Base-by-base conservation (phyloP, 2,797 vertebrate species). In the Alcedo quadribrachys region DNA sequence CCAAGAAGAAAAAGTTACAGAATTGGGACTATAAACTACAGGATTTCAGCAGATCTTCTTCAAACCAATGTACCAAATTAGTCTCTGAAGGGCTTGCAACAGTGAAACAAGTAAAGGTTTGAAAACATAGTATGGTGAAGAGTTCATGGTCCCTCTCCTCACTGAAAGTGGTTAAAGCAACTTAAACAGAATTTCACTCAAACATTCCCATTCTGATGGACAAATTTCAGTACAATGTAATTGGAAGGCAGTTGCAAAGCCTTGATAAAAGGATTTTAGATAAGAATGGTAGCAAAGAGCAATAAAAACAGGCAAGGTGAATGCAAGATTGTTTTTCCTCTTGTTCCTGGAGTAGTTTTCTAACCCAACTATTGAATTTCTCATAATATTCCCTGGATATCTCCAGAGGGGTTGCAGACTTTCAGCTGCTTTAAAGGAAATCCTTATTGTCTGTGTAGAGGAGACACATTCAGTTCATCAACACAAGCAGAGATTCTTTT, bases 111-210 rank as follows among this genome's bases (percentile, higher is more conserved):
- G 32, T 8, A 55, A 25, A 87, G 18, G 28, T 74, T 69, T 92
- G 83, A 68, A 90, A 95, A 53, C 6, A 43, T 48, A 22, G 40
- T 40, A 42, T 74, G 60, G 40, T 76, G 81, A 82, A 73, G 6
- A 61, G 55, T 73, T 82, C 33, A 58, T 69, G 90, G 43, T 28
- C 76, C 33, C 20, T 80, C 21, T 92, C 61, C 84, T 33, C 62
- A 51, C 15, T 77, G 90, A 92, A 92, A 73, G 42, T 42, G 25
- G 58, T 63, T 88, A 69, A 92, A 93, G 37, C 3, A 85, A 92
- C 66, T 89, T 93, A 85, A 94, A 92, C 4, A 95, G 62, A 93
- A 90, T 40, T 76, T 85, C 40, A 22, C 46, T 81, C 77, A 63
- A 85, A 89, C 32, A 45, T 76, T 89, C n/a, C 22, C 65, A 79